These are phyloP conservation scores for Contarinia nasturtii DNA, from an alignment of 1,140 invertebrate species.

Conservation along the genomic window DNA sequence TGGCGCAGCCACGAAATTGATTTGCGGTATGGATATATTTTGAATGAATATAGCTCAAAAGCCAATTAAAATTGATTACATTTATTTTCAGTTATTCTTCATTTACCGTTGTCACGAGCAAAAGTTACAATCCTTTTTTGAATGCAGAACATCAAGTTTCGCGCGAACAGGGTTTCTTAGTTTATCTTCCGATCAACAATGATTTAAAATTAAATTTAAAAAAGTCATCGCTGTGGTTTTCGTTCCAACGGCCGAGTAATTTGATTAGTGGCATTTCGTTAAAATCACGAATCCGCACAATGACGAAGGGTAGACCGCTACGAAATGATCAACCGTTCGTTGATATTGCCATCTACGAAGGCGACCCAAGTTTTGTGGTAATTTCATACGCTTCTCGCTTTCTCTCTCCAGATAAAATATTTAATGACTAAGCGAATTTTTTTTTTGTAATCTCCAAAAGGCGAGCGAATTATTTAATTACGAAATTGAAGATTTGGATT, in stretches of 20 bases:
- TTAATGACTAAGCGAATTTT: neutral
- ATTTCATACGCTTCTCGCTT: neutral
- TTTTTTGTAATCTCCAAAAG: neutral
- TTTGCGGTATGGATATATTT: conserved; percentile 21
- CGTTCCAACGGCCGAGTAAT: conserved; percentile 17
- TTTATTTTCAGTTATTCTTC: conserved; percentile 28
- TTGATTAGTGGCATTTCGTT: conserved; percentile 20
- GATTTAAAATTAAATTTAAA: conserved; percentile 15
- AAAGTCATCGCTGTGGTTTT: conserved; percentile 12
- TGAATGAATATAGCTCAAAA: no score
- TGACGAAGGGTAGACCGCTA: conserved; percentile 15
- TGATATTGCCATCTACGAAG: conserved; percentile 8
- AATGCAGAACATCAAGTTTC: conserved; percentile 36
- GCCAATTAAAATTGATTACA: no score
- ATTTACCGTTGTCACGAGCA: conserved; percentile 31
- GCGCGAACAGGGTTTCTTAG: conserved; percentile 33
- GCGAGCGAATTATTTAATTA: conserved; percentile 19
- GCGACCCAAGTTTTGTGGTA: neutral
- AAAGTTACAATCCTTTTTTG: conserved; percentile 33
- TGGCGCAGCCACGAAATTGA: conserved; percentile 34
- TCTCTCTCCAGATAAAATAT: neutral
- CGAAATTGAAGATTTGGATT: conserved; percentile 16
- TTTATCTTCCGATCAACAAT: conserved; percentile 32
- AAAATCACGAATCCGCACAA: conserved; percentile 19
- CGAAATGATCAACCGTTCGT: conserved; percentile 14